These are phyloP conservation scores for Anagrus nilaparvatae DNA, from an alignment of 1,140 invertebrate genomes.

Conservation along the genomic window DNA sequence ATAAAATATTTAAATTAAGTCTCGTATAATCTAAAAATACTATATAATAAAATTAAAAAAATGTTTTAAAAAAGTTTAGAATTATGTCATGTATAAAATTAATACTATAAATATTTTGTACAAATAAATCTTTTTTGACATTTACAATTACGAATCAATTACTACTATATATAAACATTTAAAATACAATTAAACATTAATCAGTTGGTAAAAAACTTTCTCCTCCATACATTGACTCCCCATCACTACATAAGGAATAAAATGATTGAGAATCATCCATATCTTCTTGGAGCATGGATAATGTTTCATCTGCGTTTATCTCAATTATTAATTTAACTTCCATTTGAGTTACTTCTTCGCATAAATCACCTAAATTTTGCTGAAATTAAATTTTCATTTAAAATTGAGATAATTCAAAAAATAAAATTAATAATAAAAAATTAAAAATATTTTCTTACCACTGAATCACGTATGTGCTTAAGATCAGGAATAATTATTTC, in stretches of 20 bases:
- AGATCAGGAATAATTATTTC: slow-evolving; percentile 30
- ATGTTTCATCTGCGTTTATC: slow-evolving; percentile 31
- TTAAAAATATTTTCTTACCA: slow-evolving; percentile 22
- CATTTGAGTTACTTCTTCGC: slow-evolving; percentile 30
- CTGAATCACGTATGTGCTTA: slow-evolving; percentile 30
- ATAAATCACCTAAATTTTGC: slow-evolving; percentile 36
- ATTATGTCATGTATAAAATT: too few species aligned
- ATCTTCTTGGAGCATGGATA: slow-evolving; percentile 32
- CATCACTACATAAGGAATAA: slow-evolving; percentile 35
- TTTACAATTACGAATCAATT: too few species aligned
- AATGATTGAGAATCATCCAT: slow-evolving; percentile 36
- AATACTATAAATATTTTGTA: too few species aligned
- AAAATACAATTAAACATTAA: slow-evolving; percentile 19
- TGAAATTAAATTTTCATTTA: slow-evolving; percentile 18
- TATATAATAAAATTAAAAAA: too few species aligned
- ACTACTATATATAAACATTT: too few species aligned
- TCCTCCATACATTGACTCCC: slow-evolving; percentile 23
- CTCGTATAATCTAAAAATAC: too few species aligned
- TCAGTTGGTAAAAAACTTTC: slow-evolving; percentile 30
- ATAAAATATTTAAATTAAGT: too few species aligned
- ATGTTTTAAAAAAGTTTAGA: too few species aligned
- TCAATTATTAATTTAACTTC: slow-evolving; percentile 37
- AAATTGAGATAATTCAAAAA: neutral
- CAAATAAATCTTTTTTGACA: too few species aligned
- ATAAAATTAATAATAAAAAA: slow-evolving; percentile 9